Percentiles rank a stretch among this genome's conserved stretches.
phyloP scores from a whole-genome alignment of 2,797 vertebrate genomes.

The Hemitrygon akajei region DNA sequence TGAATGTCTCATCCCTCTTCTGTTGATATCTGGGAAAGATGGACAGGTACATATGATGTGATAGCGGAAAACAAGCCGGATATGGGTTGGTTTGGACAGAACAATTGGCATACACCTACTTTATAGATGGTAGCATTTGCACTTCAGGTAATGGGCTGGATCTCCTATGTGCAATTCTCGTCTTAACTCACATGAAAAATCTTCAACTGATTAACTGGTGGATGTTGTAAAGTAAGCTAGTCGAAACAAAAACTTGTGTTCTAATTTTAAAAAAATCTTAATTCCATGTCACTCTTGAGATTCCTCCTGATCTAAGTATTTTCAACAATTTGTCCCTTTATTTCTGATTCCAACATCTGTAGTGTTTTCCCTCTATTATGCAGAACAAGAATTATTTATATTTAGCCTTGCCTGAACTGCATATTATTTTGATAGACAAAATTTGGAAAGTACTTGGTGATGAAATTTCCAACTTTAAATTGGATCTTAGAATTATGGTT shows the following conservation, averaged over 20 bases:
- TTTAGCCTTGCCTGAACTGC: background rate
- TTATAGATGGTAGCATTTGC: no score
- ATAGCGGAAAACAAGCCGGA: background rate
- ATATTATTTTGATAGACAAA: background rate
- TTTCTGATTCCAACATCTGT: no score
- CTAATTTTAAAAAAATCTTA: no score
- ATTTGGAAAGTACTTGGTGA: background rate
- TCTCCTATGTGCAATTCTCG: background rate
- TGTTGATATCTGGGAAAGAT: slow-evolving; percentile 69
- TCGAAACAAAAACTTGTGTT: no score
- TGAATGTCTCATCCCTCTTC: slow-evolving; percentile 81
- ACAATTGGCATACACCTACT: background rate
- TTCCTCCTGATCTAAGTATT: no score
- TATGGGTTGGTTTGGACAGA: background rate
- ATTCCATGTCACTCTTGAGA: no score
- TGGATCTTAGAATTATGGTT: no score
- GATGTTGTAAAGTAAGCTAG: background rate
- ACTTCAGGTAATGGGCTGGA: background rate
- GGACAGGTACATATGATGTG: slow-evolving; percentile 68
- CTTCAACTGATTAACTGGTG: background rate
- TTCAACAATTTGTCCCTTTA: no score
- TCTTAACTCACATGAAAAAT: background rate
- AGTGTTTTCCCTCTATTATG: background rate
- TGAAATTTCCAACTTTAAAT: background rate
- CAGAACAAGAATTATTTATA: background rate